Conservation (phyloP, 1,140 invertebrate genomes). For the Mamestra configurata region DNA sequence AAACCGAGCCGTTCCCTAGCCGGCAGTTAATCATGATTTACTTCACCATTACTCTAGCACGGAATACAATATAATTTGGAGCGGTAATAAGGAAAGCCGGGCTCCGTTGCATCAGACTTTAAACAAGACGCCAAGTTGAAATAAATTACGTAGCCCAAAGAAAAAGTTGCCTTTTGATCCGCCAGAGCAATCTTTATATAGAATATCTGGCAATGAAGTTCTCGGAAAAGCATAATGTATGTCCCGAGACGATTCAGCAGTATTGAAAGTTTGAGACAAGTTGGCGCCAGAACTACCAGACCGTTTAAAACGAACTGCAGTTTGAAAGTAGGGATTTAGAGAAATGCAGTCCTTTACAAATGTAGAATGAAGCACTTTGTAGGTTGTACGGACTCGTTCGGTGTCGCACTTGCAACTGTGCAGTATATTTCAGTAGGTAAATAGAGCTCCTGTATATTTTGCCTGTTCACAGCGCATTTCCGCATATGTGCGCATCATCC, state of each 20-base stretch:
- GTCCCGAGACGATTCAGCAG: background rate
- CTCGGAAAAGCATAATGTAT: background rate
- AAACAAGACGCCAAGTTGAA: background rate
- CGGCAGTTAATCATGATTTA: constrained; percentile 45
- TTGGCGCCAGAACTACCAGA: constrained; percentile 15
- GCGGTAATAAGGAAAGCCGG: constrained; percentile 43
- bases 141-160: background rate
- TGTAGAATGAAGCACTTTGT: background rate
- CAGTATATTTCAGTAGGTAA: background rate
- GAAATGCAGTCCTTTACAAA: background rate
- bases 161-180: constrained; percentile 6
- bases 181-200: background rate
- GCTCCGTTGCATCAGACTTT: constrained; percentile 12
- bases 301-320: constrained; percentile 3
- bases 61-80: constrained; percentile 49
- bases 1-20: constrained; percentile 35
- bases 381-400: background rate
- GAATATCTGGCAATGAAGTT: background rate
- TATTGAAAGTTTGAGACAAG: constrained; percentile 11
- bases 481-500: constrained; percentile 27
- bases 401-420: background rate
- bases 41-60: constrained; percentile 21
- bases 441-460: constrained; percentile 8
- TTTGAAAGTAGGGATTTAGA: constrained; percentile 10
- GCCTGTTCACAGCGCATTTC: background rate